Base-by-base conservation (phyloP, 2,888 invertebrate genomes). In the Parnassius mnemosyne region DNA sequence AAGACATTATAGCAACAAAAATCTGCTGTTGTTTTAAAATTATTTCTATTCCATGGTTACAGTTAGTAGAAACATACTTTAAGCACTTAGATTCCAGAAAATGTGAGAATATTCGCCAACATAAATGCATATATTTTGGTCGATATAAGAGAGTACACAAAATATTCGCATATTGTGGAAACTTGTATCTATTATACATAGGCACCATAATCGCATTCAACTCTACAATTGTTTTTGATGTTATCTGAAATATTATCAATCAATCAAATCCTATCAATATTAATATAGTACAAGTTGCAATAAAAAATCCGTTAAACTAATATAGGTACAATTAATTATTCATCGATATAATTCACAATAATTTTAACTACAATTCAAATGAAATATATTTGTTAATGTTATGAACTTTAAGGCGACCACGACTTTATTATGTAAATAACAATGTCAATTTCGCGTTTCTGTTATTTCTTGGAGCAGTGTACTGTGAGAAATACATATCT, bases 401-500 rank as follows among this genome's bases (percentile, higher is more conserved):
- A 2, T 50, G 10, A 50, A 50, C 13, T 47, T 46, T 47, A 25
- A 47, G 20, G 13, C 10, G 50, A 50, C 20, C 50, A 16, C 16
- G 10, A 1, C 13, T n/a, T 43, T 9, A 49, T 7, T 20, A 49
- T 16, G 25, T 11, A 11, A 51, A 25, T 1, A 50, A 9, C 20
- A 11, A 51, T 51, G 51, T 50, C 12, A 3, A 51, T 25, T 51
- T 50, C 20, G 9, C 0, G 46, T 46, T 12, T 10, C 11, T 12
- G 12, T 46, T 46, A 46, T 12, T 12, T 12, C 11, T 46, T 12
- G 12, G 7, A 34, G 34, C 5, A 7, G 5, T 46, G 11, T 12
- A 46, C 46, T 46, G n/a, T 46, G 46, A 46, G 12, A 46, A 11
- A 12, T 5, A 46, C n/a, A n/a, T 46, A 46, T 55, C 63, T 81